Evolutionary conservation across 2,888 invertebrate species (phyloP).

Genomic region (Microdon myrmicae): DNA sequence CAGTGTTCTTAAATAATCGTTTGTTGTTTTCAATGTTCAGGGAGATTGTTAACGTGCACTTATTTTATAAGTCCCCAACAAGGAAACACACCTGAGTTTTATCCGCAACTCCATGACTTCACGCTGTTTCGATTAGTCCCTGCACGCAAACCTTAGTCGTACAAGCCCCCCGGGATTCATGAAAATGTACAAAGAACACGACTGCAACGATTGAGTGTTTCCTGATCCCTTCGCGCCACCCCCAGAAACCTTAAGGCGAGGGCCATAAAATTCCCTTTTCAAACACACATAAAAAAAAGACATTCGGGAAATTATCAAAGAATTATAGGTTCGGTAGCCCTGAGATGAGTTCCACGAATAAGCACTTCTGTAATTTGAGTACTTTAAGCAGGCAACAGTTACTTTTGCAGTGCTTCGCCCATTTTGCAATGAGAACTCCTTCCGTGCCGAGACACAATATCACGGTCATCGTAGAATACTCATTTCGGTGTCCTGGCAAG

Average conservation of each 20-base stretch:
- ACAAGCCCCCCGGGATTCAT: slow-evolving; percentile 1
- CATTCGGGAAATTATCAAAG: slow-evolving; percentile 29
- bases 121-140: neutral
- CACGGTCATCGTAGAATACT: slow-evolving; percentile 36
- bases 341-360: neutral
- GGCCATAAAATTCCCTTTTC: neutral
- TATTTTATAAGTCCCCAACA: slow-evolving; percentile 28
- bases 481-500: too few relatives aligned
- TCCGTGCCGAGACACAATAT: slow-evolving; percentile 42
- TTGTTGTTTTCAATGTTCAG: too few relatives aligned
- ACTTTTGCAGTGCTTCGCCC: neutral
- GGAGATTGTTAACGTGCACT: slow-evolving; percentile 30
- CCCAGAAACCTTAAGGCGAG: neutral
- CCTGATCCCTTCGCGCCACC: slow-evolving; percentile 6
- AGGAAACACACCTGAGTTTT: slow-evolving; percentile 27
- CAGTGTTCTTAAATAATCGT: too few relatives aligned
- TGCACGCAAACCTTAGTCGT: neutral
- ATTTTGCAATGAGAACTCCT: slow-evolving; percentile 8
- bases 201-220: slow-evolving; percentile 31
- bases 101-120: slow-evolving; percentile 11
- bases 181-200: slow-evolving; percentile 35
- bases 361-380: slow-evolving; percentile 21
- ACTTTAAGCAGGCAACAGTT: slow-evolving; percentile 3
- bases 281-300: slow-evolving; percentile 7
- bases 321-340: slow-evolving; percentile 31